Evolutionary conservation across 2,113 vertebrate species (phyloP).

Genomic region (Brachyhypopomus gauderio): DNA sequence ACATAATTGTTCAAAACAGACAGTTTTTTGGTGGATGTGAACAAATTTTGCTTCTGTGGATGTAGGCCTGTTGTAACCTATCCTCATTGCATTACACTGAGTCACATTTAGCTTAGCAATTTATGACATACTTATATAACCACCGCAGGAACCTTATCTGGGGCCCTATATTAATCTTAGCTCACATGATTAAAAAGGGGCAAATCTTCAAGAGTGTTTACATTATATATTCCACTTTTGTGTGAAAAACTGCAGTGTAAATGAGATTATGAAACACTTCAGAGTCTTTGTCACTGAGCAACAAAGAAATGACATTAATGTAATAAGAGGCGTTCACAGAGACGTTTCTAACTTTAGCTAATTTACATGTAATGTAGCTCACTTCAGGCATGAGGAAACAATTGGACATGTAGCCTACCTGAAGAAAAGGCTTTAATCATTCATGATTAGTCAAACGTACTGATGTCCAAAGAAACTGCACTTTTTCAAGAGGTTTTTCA

Average conservation of each 20-base stretch:
- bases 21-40: not conserved
- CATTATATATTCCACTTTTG: conserved; percentile 7
- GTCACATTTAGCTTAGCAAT: conserved; percentile 20
- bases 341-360: too few relatives aligned
- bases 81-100: not conserved
- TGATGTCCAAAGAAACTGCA: not conserved
- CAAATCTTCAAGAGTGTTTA: conserved; percentile 6
- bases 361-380: too few relatives aligned
- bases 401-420: not conserved
- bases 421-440: conserved; percentile 5
- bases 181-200: not conserved
- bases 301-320: not conserved
- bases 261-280: not conserved
- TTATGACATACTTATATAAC: conserved; percentile 29
- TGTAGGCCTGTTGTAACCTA: not conserved
- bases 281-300: not conserved
- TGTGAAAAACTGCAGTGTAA: not conserved
- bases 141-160: not conserved
- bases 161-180: not conserved
- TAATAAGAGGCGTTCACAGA: too few relatives aligned
- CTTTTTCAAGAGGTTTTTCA: conserved; percentile 7
- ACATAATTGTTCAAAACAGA: not conserved
- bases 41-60: not conserved
- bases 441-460: not conserved
- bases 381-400: too few relatives aligned